Evolutionary conservation across 2,797 vertebrate genomes (phyloP).

Genomic region (Stomatorhinus walkeri): DNA sequence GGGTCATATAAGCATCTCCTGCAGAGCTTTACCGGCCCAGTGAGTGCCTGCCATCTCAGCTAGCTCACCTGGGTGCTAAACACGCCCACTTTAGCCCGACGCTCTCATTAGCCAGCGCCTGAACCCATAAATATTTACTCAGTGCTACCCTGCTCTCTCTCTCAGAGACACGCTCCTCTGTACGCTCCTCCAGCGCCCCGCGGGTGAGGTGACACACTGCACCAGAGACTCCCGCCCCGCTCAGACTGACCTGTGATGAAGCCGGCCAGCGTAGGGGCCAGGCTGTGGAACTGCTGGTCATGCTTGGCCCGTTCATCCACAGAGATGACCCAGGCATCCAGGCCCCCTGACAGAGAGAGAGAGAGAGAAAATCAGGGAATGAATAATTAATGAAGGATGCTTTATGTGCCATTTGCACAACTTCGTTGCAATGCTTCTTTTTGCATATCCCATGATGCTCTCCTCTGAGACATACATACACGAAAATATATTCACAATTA

Average conservation of each 20-base stretch:
- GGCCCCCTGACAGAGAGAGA: conserved; percentile 56
- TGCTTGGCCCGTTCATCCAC: conserved; percentile 93
- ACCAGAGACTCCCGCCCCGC: neutral
- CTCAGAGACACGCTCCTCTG: neutral
- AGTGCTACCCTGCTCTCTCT: neutral
- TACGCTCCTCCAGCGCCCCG: neutral
- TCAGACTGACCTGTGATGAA: conserved; percentile 85
- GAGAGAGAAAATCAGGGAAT: neutral
- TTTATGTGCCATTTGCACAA: neutral
- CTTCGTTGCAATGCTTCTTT: neutral
- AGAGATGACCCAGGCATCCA: conserved; percentile 91
- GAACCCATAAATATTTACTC: neutral
- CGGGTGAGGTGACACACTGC: neutral
- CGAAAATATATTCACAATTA: neutral
- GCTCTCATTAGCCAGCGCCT: neutral
- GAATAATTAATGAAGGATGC: neutral
- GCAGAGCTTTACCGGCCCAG: neutral
- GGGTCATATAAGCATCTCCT: neutral
- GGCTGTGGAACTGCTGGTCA: conserved; percentile 94
- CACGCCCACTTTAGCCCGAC: neutral
- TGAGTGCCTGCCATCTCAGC: neutral
- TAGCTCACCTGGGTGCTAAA: neutral
- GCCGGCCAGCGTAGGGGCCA: conserved; percentile 79
- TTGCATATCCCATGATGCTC: neutral
- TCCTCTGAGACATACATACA: neutral